These are phyloP conservation scores for Elaeidobius kamerunicus DNA, from an alignment of 2,888 invertebrate genomes.

Conservation along the genomic window DNA sequence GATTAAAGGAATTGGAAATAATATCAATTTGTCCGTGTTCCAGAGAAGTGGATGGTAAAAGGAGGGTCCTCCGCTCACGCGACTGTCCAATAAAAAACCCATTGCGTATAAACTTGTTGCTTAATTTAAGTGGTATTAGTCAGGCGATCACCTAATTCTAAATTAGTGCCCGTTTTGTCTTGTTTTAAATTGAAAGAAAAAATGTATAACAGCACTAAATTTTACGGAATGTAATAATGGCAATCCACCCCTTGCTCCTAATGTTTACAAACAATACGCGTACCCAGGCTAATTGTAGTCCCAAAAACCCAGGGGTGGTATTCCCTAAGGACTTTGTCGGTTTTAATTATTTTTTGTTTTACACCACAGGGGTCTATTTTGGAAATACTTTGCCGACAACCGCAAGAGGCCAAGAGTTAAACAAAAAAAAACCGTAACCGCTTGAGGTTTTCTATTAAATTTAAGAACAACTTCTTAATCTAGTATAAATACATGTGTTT, in stretches of 20 bases:
- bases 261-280: constrained; percentile 27
- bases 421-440: no score
- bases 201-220: background rate
- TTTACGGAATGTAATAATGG: constrained; percentile 3
- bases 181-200: no score
- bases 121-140: constrained; percentile 28
- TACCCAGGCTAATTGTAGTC: constrained; percentile 15
- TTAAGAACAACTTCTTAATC: no score
- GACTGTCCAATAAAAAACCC: constrained; percentile 32
- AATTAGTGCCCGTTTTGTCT: constrained; percentile 10
- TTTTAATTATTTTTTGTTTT: constrained; percentile 25
- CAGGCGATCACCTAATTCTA: constrained; percentile 28
- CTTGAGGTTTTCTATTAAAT: no score
- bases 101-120: constrained; percentile 35
- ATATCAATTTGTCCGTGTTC: constrained; percentile 26
- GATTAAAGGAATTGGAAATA: constrained; percentile 24
- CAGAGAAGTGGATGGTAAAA: constrained; percentile 15
- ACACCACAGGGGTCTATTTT: constrained; percentile 16
- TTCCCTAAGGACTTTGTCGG: constrained; percentile 21
- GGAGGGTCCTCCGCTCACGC: constrained; percentile 35
- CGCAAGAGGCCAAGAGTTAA: constrained; percentile 13
- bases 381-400: constrained; percentile 20
- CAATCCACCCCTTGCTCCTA: constrained; percentile 8
- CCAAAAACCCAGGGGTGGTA: constrained; percentile 23
- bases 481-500: no score